phyloP scores from a whole-genome alignment of 2,797 vertebrate genomes.

The Austrolebias charrua region DNA sequence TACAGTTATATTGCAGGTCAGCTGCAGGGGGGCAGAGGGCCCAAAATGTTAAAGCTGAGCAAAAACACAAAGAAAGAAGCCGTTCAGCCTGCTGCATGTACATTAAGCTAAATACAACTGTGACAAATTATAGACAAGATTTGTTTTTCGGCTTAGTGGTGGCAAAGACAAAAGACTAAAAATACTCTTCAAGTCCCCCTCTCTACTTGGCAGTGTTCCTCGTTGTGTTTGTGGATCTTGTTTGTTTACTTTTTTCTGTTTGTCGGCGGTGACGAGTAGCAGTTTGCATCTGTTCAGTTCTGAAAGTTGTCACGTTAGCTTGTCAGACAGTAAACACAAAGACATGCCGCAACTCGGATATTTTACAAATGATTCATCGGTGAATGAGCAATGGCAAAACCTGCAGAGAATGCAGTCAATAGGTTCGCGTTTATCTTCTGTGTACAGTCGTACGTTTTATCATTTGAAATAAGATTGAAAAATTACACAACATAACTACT shows the following conservation, averaged over 20 bases:
- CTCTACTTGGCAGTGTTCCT: not conserved
- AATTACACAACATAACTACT: no score
- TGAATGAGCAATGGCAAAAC: not conserved
- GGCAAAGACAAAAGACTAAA: constrained; percentile 27
- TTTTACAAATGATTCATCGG: no score
- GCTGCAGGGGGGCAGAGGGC: constrained; percentile 7
- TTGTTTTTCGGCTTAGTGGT: constrained; percentile 1
- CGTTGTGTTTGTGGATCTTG: constrained; percentile 19
- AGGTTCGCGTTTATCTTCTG: not conserved
- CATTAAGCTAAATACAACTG: constrained; percentile 6
- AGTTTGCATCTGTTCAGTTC: constrained; percentile 8
- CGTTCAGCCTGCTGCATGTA: not conserved
- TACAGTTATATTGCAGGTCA: not conserved
- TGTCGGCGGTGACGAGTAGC: constrained; percentile 12
- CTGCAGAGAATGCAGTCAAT: not conserved
- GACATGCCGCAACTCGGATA: not conserved
- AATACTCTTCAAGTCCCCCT: constrained; percentile 23
- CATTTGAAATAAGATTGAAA: no score
- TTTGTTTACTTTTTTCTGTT: constrained; percentile 47
- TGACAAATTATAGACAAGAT: constrained; percentile 5
- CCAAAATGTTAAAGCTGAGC: constrained; percentile 28
- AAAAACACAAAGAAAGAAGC: constrained; percentile 9
- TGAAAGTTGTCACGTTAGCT: not conserved
- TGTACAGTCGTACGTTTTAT: not conserved
- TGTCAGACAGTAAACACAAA: not conserved